phyloP scores from a whole-genome alignment of 2,113 vertebrate species.

The Xiphophorus hellerii region DNA sequence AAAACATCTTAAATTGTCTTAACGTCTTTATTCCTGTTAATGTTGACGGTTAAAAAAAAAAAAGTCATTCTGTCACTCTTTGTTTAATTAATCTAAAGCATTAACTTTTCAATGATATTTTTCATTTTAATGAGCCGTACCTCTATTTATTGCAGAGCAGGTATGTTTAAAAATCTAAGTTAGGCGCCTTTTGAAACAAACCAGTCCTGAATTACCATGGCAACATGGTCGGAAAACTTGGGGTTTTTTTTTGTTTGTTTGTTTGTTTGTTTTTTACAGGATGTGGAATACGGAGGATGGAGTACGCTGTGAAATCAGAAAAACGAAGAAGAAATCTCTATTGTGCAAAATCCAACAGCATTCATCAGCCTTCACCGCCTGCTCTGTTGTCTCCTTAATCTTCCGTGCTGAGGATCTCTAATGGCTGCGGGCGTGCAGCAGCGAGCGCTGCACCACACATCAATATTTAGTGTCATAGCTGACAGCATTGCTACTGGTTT shows the following conservation, averaged over 20 bases:
- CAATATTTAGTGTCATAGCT: background rate
- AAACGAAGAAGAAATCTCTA: background rate
- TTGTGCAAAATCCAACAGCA: background rate
- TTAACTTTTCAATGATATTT: too few relatives aligned
- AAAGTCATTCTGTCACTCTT: too few relatives aligned
- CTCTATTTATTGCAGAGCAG: too few relatives aligned
- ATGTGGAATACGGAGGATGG: background rate
- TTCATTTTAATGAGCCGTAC: background rate
- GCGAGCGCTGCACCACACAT: background rate
- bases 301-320: background rate
- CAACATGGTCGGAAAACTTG: too few relatives aligned
- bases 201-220: too few relatives aligned
- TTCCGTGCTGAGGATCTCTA: background rate
- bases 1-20: too few relatives aligned
- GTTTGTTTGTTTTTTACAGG: too few relatives aligned
- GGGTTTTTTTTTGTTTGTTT: too few relatives aligned
- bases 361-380: background rate
- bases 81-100: too few relatives aligned
- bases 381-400: background rate
- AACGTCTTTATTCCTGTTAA: too few relatives aligned
- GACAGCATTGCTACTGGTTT: background rate
- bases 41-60: too few relatives aligned
- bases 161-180: too few relatives aligned
- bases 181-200: background rate
- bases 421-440: background rate